Evolutionary conservation across 2,797 vertebrate species (phyloP), one percentile per base, ranked within the genome.

Genomic region (Hoplostethus mediterraneus): DNA sequence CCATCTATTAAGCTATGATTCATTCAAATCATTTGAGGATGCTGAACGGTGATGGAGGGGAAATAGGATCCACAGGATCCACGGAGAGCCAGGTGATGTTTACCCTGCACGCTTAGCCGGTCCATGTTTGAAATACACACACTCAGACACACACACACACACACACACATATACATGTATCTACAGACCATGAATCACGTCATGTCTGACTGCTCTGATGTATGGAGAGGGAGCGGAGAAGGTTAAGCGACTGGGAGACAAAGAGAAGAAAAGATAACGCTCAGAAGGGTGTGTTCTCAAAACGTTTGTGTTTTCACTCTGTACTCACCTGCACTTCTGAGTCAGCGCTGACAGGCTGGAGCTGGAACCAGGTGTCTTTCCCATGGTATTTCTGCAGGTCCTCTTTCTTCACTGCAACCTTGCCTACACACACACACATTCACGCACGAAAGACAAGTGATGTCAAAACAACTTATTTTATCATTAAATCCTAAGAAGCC

Each of bases 311-410:
- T 48, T 63, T 59, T 44, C 45, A 64, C 31, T 67, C 52, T 65
- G 83, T 67, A 83, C 96, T 93, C 78, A 99, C 98, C 97, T 99
- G 98, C 82, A 99, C 98, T 88, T 99, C 98, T 3, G 98, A 99
- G 94, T 99, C 97, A 10, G 97, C 98, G 10, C 98, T 97, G 85
- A 99, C 97, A 6, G 97, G 97, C 71, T 99, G 98, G 10, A 99
- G 94, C 87, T 96, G 97, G 93, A 99, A 99, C 98, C 98, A 99
- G 49, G 97, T 98, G 93, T 99, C 98, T 94, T 97, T 97, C 81
- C 98, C 97, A 28, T 99, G 97, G 82, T 99, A 99, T 82, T 97
- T 99, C 90, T 97, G 97, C 79, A 99, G 89, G 86, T 99, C 98
- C 82, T 99, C 98, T 71, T 98, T 99, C 93, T 97, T 95, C 83